These are phyloP conservation scores for Mycteria americana DNA, from an alignment of 2,797 vertebrate species.

Conservation along the genomic window DNA sequence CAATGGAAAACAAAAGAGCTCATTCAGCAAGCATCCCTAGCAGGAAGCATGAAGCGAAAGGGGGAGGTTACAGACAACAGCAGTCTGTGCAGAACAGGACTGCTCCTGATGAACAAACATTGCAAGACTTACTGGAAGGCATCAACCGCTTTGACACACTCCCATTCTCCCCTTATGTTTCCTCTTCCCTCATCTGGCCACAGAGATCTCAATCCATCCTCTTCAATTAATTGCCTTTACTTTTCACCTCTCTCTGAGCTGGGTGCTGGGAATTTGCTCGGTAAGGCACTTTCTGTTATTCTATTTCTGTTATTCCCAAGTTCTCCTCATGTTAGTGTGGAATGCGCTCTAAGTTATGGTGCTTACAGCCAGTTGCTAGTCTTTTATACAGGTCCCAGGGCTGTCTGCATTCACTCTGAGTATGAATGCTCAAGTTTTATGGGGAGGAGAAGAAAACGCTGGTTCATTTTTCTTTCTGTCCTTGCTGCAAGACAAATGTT, in stretches of 20 bases:
- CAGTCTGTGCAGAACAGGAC: background rate
- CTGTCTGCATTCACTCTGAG: conserved; percentile 7
- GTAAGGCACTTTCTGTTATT: conserved; percentile 9
- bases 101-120: background rate
- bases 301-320: conserved; percentile 9
- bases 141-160: background rate
- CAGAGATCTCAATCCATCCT: background rate
- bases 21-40: background rate
- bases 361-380: background rate
- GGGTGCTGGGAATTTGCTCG: background rate
- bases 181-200: background rate
- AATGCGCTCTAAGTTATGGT: background rate
- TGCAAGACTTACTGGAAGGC: conserved; percentile 14
- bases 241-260: background rate
- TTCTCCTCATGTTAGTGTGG: background rate
- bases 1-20: background rate
- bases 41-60: background rate
- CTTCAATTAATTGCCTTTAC: conserved; percentile 11
- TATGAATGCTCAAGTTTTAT: conserved; percentile 27
- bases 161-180: background rate
- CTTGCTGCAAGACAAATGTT: conserved; percentile 26
- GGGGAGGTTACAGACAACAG: background rate
- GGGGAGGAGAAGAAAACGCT: background rate
- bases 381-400: conserved; percentile 35
- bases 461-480: conserved; percentile 33